Evolutionary conservation across 2,888 invertebrate genomes (phyloP).

Genomic region (Dendrolimus pini): DNA sequence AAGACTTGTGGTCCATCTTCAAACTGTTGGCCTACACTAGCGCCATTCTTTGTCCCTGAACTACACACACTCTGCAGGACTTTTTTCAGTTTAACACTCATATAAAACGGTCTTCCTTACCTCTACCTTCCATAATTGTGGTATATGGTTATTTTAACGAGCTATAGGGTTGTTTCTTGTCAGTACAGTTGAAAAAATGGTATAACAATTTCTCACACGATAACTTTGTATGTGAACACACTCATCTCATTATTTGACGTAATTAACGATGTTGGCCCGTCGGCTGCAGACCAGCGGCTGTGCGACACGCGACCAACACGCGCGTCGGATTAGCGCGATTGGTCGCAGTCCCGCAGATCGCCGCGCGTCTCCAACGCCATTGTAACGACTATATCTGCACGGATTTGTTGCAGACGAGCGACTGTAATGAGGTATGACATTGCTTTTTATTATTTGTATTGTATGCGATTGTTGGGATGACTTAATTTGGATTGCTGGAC

Average conservation of each 20-base stretch:
- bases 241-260: conserved; percentile 29
- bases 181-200: neutral
- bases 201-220: conserved; percentile 5
- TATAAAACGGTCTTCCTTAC: too few relatives aligned
- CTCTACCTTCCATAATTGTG: too few relatives aligned
- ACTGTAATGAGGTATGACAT: conserved; percentile 60
- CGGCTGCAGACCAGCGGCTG: conserved; percentile 28
- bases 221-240: conserved; percentile 14
- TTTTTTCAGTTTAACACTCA: too few relatives aligned
- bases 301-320: conserved; percentile 34
- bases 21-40: too few relatives aligned
- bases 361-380: conserved; percentile 11
- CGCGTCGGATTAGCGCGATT: conserved; percentile 46
- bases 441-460: conserved; percentile 37
- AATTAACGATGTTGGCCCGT: conserved; percentile 39
- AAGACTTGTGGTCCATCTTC: too few relatives aligned
- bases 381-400: conserved; percentile 45
- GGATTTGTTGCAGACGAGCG: conserved; percentile 38
- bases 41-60: too few relatives aligned
- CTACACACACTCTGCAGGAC: too few relatives aligned
- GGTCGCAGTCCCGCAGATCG: conserved; percentile 24
- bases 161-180: too few relatives aligned
- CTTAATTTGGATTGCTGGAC: neutral
- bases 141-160: too few relatives aligned
- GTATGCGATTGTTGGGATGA: conserved; percentile 7